Percentiles rank a stretch among this genome's conserved stretches.
Conservation (phyloP, 30 jellyfish, hydroid and myxozoan genomes). For the Aurelia aurita region DNA sequence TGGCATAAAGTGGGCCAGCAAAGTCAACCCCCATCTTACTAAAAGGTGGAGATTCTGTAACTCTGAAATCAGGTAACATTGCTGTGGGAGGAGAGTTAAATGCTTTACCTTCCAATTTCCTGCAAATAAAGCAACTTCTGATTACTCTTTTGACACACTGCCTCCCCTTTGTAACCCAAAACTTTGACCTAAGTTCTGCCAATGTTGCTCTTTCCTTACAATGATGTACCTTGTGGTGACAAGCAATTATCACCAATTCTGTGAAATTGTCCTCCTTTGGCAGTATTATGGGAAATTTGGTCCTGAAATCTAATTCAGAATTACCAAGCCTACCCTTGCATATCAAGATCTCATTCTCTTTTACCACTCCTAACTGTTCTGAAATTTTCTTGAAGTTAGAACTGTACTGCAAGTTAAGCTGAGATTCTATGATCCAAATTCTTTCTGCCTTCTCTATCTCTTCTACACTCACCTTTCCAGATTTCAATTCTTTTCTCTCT, state of each 20-base stretch:
- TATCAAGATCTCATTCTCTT: neutral
- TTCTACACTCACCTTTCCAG: neutral
- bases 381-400: neutral
- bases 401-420: neutral
- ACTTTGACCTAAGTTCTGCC: constrained; percentile 4
- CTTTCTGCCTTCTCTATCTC: neutral
- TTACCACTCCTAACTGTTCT: neutral
- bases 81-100: no score
- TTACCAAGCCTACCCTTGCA: constrained; percentile 6
- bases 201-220: neutral
- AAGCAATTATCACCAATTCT: neutral
- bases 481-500: neutral
- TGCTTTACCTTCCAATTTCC: neutral
- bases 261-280: neutral
- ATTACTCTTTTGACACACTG: neutral
- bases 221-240: neutral
- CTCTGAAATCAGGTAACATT: no score
- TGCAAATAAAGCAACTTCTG: neutral
- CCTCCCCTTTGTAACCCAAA: neutral
- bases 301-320: neutral
- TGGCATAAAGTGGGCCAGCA: neutral
- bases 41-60: neutral
- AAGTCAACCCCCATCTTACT: neutral
- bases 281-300: neutral
- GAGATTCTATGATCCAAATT: neutral